phyloP scores from a whole-genome alignment of 2,797 vertebrate species.

The Limosa lapponica region DNA sequence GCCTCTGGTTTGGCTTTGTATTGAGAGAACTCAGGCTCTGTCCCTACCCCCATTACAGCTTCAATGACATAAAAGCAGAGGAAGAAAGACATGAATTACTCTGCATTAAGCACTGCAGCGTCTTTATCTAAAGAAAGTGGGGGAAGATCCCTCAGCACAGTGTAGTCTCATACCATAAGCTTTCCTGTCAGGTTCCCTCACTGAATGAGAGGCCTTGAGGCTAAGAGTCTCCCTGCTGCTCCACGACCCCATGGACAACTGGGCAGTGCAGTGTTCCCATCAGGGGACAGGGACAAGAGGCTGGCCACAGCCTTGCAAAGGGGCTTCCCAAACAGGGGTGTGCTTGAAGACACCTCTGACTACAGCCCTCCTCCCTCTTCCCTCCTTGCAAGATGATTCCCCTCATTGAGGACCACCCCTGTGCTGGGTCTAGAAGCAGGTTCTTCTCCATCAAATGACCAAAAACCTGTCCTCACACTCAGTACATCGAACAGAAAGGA shows the following conservation, averaged over 20 bases:
- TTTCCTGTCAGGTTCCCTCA: neutral
- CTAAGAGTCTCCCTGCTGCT: neutral
- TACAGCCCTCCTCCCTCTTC: neutral
- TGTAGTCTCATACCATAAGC: neutral
- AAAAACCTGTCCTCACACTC: neutral
- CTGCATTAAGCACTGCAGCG: neutral
- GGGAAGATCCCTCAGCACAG: neutral
- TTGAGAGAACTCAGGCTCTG: neutral
- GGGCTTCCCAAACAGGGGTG: neutral
- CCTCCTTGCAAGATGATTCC: neutral
- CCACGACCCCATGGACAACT: fast-evolving
- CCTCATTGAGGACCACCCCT: neutral
- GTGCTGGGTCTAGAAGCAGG: neutral
- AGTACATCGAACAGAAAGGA: neutral
- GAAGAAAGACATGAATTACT: neutral
- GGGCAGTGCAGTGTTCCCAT: neutral
- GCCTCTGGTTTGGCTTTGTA: neutral
- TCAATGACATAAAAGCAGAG: neutral
- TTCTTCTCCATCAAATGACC: neutral
- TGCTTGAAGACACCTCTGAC: neutral
- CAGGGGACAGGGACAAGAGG: neutral
- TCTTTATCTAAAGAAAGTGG: neutral
- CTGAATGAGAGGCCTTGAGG: neutral
- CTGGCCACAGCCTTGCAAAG: neutral
- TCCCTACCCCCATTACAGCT: neutral